Evolutionary conservation across 53 echinoderm and acorn worm species (phyloP).

Genomic region (Arbacia lixula): DNA sequence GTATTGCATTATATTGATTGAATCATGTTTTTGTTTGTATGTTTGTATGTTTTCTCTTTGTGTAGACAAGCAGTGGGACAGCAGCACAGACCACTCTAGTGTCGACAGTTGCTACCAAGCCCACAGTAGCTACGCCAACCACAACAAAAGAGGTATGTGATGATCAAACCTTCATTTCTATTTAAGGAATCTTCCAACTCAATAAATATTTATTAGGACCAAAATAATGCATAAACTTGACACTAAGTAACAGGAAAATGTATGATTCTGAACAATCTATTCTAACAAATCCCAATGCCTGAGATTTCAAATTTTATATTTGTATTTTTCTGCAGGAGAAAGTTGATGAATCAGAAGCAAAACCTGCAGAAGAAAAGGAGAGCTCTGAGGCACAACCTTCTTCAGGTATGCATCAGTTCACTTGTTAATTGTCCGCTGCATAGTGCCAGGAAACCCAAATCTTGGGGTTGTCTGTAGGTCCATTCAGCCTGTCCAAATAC

Average conservation of each 20-base stretch:
- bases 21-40: no score
- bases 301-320: background rate
- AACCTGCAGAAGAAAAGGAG: conserved; percentile 24
- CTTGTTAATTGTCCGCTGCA: no score
- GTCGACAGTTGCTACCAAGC: conserved; percentile 55
- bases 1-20: no score
- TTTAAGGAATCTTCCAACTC: no score
- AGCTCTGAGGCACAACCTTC: conserved; percentile 19
- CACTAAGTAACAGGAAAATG: no score
- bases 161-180: background rate
- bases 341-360: conserved; percentile 19
- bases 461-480: no score
- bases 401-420: background rate
- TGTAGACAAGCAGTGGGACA: conserved; percentile 19
- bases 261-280: background rate
- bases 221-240: no score
- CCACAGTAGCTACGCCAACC: conserved; percentile 32
- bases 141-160: conserved; percentile 17
- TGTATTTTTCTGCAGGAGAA: background rate
- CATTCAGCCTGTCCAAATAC: no score
- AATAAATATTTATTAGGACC: no score
- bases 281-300: background rate
- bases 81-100: conserved; percentile 59
- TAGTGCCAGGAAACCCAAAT: no score
- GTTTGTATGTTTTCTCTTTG: conserved; percentile 45